Base-by-base conservation (phyloP, 2,113 vertebrate species). In the Emydocephalus ijimae region DNA sequence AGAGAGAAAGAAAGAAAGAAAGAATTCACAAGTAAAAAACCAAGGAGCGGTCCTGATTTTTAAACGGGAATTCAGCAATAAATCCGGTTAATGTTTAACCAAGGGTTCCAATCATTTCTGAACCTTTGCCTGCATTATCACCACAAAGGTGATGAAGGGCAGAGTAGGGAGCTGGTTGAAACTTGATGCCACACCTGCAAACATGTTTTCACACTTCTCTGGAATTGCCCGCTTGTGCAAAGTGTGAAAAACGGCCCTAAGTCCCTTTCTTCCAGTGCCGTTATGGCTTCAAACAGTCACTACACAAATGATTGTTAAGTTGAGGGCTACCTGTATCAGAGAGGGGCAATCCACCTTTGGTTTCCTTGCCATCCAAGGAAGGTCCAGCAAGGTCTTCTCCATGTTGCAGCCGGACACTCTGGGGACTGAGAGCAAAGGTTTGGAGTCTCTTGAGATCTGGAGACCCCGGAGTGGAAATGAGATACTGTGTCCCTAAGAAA, bases 401-500 rank as follows among this genome's bases (percentile, higher is more conserved):
- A 0, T 69, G 0, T 2, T 88, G 89, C 0, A 1, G 86, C 92
- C 18, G 0, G 21, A 29, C 48, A 26, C 29, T 1, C 2, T 0
- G 92, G 94, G 96, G 55, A 87, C 97, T 97, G 20, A 64, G 39
- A 0, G 11, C 20, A 0, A 90, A 23, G 39, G 20, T 29, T 0
- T 11, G 55, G 52, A 91, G 89, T 34, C 81, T 94, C 29, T 0
- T 91, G 14, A 85, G 64, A 14, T 92, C 91, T 0, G 10, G 57
- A 18, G 91, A 0, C 8, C 26, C 0, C 0, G 0, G 89, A 0
- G 86, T 39, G 1, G 52, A n/a, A 0, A 29, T 0, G 6, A 1
- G 86, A 95, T 97, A 97, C 87, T 91, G 89, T 0, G 96, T 93
- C 88, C 98, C 98, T 97, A 90, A n/a, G 87, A 52, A 86, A 20